Evolutionary conservation across 2,888 invertebrate genomes (phyloP).

Genomic region (Pandemis heparana): DNA sequence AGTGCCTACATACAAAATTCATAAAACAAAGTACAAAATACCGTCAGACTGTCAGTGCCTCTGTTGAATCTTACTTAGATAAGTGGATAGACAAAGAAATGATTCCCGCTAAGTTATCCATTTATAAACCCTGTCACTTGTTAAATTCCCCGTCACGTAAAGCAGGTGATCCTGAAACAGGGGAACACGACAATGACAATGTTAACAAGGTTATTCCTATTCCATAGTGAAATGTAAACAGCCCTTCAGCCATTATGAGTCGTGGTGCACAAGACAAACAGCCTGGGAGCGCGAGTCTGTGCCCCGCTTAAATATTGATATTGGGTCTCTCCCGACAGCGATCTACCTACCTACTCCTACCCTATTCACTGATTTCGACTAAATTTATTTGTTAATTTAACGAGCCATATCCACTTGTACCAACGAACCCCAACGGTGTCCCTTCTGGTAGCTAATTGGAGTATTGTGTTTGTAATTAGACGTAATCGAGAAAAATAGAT

Average conservation of each 20-base stretch:
- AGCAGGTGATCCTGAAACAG: slow-evolving; percentile 43
- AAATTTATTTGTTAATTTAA: slow-evolving; percentile 43
- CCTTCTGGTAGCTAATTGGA: slow-evolving; percentile 23
- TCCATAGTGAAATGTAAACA: slow-evolving; percentile 75
- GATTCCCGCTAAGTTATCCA: slow-evolving; percentile 28
- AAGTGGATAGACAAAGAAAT: slow-evolving; percentile 34
- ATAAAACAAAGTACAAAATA: neutral
- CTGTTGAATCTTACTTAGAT: neutral
- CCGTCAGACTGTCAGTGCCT: neutral
- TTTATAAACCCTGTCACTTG: slow-evolving; percentile 27
- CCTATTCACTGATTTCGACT: slow-evolving; percentile 44
- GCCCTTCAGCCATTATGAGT: slow-evolving; percentile 73
- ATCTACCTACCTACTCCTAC: slow-evolving; percentile 33
- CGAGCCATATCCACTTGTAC: slow-evolving; percentile 37
- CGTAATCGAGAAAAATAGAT: slow-evolving; percentile 35
- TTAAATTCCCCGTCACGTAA: slow-evolving; percentile 44
- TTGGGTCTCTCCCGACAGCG: slow-evolving; percentile 53
- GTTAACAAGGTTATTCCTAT: slow-evolving; percentile 75
- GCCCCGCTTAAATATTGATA: slow-evolving; percentile 76
- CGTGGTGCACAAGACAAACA: slow-evolving; percentile 77
- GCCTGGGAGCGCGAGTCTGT: slow-evolving; percentile 62
- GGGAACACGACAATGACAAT: slow-evolving; percentile 62
- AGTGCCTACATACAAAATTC: neutral
- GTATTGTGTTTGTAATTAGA: slow-evolving; percentile 36
- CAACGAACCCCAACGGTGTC: slow-evolving; percentile 20